A percentile compares a stretch with the other conserved stretches of the same genome.
phyloP scores from a whole-genome alignment of 2,888 invertebrate species.

The Merodon equestris region DNA sequence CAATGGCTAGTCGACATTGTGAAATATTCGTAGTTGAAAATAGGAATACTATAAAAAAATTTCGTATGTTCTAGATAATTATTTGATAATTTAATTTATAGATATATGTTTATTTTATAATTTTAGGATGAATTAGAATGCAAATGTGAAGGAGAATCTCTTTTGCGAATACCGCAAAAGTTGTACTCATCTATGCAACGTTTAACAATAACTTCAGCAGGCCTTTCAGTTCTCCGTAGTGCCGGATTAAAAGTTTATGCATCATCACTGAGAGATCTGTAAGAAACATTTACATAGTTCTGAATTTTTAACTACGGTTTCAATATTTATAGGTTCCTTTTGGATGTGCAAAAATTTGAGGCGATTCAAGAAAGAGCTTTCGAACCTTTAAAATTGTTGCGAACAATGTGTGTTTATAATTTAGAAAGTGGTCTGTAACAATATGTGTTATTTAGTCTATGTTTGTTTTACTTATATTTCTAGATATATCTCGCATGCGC shows the following conservation, averaged over 20 bases:
- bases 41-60: too few species aligned
- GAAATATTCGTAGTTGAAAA: too few species aligned
- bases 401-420: constrained; percentile 73
- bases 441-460: too few species aligned
- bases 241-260: constrained; percentile 76
- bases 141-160: constrained; percentile 76
- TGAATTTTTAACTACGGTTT: too few species aligned
- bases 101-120: constrained; percentile 11
- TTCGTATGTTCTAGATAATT: too few species aligned
- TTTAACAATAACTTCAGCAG: constrained; percentile 76
- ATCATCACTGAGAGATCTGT: constrained; percentile 76
- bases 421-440: constrained; percentile 19
- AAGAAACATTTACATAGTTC: constrained; percentile 69
- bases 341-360: constrained; percentile 75
- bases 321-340: constrained; percentile 71
- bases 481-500: constrained; percentile 85
- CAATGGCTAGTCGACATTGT: too few species aligned
- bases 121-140: constrained; percentile 77
- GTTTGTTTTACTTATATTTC: too few species aligned
- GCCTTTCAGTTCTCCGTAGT: constrained; percentile 75
- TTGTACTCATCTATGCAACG: constrained; percentile 75
- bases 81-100: too few species aligned
- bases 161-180: constrained; percentile 77
- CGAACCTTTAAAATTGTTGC: constrained; percentile 72
- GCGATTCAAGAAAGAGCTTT: constrained; percentile 77